Conservation (phyloP, 1,140 invertebrate genomes). For the Caenorhabditis latens region DNA sequence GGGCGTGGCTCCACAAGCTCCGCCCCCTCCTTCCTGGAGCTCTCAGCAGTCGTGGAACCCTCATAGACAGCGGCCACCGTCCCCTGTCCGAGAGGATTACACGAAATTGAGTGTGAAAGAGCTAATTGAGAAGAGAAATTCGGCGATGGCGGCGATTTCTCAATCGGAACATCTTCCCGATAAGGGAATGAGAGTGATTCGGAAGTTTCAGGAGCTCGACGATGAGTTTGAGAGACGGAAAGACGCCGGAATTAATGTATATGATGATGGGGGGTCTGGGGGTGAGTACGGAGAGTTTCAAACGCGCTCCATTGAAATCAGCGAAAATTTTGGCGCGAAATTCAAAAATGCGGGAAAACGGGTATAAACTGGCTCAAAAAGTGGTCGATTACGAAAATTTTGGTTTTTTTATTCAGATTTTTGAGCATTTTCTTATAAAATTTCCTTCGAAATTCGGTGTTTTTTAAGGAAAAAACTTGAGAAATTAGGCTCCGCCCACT, state of each 20-base stretch:
- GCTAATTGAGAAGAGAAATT: neutral
- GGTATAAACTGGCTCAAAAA: too few species aligned
- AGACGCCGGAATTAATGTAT: neutral
- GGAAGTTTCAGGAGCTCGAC: constrained; percentile 10
- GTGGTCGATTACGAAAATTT: too few species aligned
- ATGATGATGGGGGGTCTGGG: too few species aligned
- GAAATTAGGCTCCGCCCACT: too few species aligned
- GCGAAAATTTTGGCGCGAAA: too few species aligned
- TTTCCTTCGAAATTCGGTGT: too few species aligned
- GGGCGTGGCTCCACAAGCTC: neutral
- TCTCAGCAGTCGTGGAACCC: neutral
- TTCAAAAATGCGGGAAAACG: too few species aligned
- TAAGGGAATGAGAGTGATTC: neutral
- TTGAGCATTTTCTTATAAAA: too few species aligned
- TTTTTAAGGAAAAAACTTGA: too few species aligned
- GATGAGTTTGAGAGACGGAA: constrained; percentile 37
- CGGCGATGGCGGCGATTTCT: constrained; percentile 19
- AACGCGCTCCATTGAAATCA: too few species aligned
- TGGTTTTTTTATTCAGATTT: too few species aligned
- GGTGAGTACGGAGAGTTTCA: too few species aligned
- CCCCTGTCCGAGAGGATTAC: neutral
- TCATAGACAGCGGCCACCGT: neutral
- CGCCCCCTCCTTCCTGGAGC: neutral
- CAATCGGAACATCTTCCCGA: neutral
- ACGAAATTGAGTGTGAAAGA: neutral